Conservation (phyloP, 2,888 invertebrate species). For the Agrenia bidenticulata region DNA sequence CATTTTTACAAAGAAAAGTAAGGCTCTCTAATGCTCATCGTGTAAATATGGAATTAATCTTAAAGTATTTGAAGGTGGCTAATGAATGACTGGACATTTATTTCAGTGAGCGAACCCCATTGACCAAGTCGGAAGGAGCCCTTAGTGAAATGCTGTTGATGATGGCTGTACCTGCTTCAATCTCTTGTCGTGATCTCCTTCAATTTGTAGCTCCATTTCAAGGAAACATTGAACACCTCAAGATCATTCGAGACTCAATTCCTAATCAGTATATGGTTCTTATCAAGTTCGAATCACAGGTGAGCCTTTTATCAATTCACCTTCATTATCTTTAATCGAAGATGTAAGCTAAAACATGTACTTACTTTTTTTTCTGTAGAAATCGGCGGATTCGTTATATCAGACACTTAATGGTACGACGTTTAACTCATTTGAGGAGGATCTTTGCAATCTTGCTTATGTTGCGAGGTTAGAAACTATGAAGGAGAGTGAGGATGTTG, state of each 20-base stretch:
- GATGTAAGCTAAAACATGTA: background rate
- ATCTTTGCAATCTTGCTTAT: slow-evolving; percentile 91
- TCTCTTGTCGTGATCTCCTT: slow-evolving; percentile 89
- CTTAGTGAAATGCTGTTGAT: slow-evolving; percentile 83
- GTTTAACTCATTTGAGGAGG: slow-evolving; percentile 90
- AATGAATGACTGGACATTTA: background rate
- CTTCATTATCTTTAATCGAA: background rate
- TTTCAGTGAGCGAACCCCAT: slow-evolving; percentile 70
- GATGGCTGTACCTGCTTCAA: slow-evolving; percentile 82
- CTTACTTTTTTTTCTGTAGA: slow-evolving; percentile 57
- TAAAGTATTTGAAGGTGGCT: background rate
- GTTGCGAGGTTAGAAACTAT: slow-evolving; percentile 89
- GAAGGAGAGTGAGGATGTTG: slow-evolving; percentile 66
- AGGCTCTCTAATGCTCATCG: too few relatives aligned
- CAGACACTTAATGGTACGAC: slow-evolving; percentile 86
- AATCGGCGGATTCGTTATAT: slow-evolving; percentile 87
- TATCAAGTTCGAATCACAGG: slow-evolving; percentile 71
- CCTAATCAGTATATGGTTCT: slow-evolving; percentile 98
- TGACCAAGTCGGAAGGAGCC: slow-evolving; percentile 65
- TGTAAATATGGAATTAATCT: background rate
- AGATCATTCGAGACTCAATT: slow-evolving; percentile 80
- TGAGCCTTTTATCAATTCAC: slow-evolving; percentile 48
- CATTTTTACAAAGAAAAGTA: slow-evolving; percentile 98
- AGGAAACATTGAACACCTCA: slow-evolving; percentile 80
- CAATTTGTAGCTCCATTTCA: slow-evolving; percentile 93